Evolutionary conservation across 2,797 vertebrate species (phyloP), one percentile per base, ranked within the genome.

Genomic region (Rhinogobio ventralis): DNA sequence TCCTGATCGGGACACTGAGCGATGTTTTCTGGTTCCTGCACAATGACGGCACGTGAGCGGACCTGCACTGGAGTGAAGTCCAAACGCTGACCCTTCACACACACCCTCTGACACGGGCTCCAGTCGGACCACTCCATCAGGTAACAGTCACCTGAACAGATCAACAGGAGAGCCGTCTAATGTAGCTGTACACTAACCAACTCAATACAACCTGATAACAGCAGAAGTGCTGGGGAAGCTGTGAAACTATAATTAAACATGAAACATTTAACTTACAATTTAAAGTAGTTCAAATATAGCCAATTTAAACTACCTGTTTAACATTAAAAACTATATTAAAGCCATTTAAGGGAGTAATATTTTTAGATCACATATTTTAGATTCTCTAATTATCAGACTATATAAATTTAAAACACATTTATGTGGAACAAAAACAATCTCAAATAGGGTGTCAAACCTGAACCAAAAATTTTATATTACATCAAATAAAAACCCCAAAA

Each of bases 101-200:
- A 99, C 88, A 97, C 96, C 85, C 96, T 94, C 78, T 99, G 96
- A 81, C 98, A 99, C 0, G 93, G 90, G 90, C 97, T 98, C 98
- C 98, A 99, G 53, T 96, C 95, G 0, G 97, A 97, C 98, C 98
- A 99, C 87, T 98, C 97, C 92, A 96, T 97, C 91, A 99, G 94
- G 88, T 99, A 99, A 91, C 98, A 99, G 86, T 99, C 98, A 36
- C 98, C 98, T 99, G 93, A 55, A 25, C 20, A 75, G 62, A 80
- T 68, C 64, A 71, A 28, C 51, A 69, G 10, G 7, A 75, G 30
- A 66, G 60, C 1, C 8, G 30, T 15, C 60, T 28, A 28, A 15
- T 7, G 57, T 28, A 42, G 33, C 33, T 25, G 53, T 15, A 19
- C 6, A 57, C 39, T 25, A 46, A 30, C 57, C 4, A 19, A 19